Evolutionary conservation across 2,797 vertebrate genomes (phyloP), one percentile per base, ranked within the genome.

Genomic region (Peromyscus attwateri): DNA sequence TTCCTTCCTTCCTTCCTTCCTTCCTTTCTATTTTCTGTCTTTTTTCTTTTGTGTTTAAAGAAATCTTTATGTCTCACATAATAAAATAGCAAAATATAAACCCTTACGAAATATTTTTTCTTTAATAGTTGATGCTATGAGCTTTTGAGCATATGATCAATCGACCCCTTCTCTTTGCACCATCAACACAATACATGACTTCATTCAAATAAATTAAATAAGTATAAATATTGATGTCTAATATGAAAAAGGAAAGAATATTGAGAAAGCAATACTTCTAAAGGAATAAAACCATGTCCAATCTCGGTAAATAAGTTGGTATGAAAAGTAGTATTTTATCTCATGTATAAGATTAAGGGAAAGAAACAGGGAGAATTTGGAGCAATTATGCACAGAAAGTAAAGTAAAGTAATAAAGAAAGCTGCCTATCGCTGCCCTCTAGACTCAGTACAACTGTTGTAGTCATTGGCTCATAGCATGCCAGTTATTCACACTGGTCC

Each of bases 1-100:
- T 29, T 49, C 3, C 17, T 11, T 43, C 34, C 27, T 5, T 7
- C 6, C 19, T 8, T 1, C 3, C 17, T 37, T 4, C 4, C 37
- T 62, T 10, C 6, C 60, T 11, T 66, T 14, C 29, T 66, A 0
- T 66, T 14, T 64, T 64, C 25, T 27, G 29, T 66, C 11, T 21
- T 31, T 66, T 25, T 1, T 46, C 40, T 76, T 76, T 76, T 43
- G 5, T 96, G n/a, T 46, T 95, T 97, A 96, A 97, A 79, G 90
- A 94, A 95, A 97, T 92, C 11, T 96, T 94, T 94, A 92, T 85
- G 37, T 68, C 83, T 85, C 80, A 87, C 55, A 62, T 66, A 95
- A 91, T 92, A 97, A 46, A 87, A 90, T 79, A 75, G 1, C 55
- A 88, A 68, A 91, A 89, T 80, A 83, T 23, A 93, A 95, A 70